Percentiles rank a stretch among this genome's conserved stretches.
These are phyloP conservation scores for Yoshiicerus persimilis DNA, from an alignment of 1,140 invertebrate genomes.

Conservation along the genomic window DNA sequence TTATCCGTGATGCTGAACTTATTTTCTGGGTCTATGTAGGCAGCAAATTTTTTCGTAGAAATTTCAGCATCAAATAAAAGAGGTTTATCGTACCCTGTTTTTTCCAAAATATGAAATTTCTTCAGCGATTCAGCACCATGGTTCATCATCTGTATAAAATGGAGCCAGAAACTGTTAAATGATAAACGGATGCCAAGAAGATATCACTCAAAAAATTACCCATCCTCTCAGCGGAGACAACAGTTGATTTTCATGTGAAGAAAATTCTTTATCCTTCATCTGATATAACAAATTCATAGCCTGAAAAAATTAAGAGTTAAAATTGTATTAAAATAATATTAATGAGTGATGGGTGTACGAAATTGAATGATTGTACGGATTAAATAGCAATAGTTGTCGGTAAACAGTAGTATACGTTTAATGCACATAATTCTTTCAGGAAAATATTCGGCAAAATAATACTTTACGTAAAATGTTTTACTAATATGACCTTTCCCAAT, in stretches of 20 bases:
- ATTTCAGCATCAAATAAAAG: constrained; percentile 83
- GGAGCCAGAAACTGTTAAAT: background rate
- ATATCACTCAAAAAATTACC: constrained; percentile 52
- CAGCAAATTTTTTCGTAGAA: constrained; percentile 80
- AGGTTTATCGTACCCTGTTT: constrained; percentile 69
- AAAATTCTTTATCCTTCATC: constrained; percentile 73
- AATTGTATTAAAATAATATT: background rate
- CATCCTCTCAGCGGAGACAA: constrained; percentile 87
- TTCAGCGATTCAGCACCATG: constrained; percentile 79
- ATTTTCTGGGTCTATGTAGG: constrained; percentile 91
- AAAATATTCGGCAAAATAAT: too few relatives aligned
- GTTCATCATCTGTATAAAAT: constrained; percentile 62
- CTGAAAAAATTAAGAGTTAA: constrained; percentile 50
- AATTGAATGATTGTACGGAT: background rate
- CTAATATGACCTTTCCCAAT: too few relatives aligned
- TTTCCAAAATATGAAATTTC: constrained; percentile 76
- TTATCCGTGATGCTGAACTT: constrained; percentile 87
- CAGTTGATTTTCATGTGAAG: constrained; percentile 73
- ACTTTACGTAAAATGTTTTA: too few relatives aligned
- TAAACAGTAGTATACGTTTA: background rate
- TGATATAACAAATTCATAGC: constrained; percentile 91
- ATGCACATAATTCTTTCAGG: too few relatives aligned
- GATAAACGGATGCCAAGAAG: too few relatives aligned
- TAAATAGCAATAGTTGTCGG: background rate
- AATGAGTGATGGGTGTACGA: too few relatives aligned